Base-by-base conservation (phyloP, 2,888 invertebrate genomes). In the Cepaea hortensis region DNA sequence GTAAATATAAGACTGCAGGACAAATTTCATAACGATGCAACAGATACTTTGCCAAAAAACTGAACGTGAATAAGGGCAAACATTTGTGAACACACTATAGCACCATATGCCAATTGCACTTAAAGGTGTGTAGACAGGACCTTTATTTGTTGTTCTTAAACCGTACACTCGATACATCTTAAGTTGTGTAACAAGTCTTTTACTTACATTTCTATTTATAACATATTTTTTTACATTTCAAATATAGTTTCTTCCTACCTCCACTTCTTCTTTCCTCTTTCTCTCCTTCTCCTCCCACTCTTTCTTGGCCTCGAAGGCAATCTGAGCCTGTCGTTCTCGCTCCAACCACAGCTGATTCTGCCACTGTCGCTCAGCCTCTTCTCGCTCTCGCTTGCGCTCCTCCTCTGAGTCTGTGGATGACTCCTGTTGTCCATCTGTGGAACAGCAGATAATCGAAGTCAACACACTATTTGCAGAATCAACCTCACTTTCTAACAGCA, bases 321-420 rank as follows among this genome's bases (percentile, higher is more conserved):
- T 88, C 80, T 92, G 90, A 20, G 92, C 93, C 61, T 90, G 81
- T 82, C 90, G 88, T 85, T 94, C 94, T 80, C 91, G 88, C 89
- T 92, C 91, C 83, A 91, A 79, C 93, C 93, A 93, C 48, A 91
- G 88, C 85, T 91, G 89, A 87, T 93, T 90, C 83, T 90, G 91
- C 61, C 88, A 62, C 76, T 81, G 86, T 48, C 85, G 91, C 89
- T 90, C 90, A 55, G 83, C 86, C 88, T 91, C 91, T 81, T 89
- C 89, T 75, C 81, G 86, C 76, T 89, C 85, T 73, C 89, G 88
- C 80, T 75, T 76, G 46, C 82, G 50, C 83, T 89, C 88, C 20
- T 91, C 90, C 23, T 89, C 89, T 23, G 87, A 84, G 73, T 87
- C 84, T 35, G 80, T 87, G 23, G 82, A 82, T 72, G 68, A 72